phyloP scores from a whole-genome alignment of 1,140 invertebrate species.

The Drosophila lacertosa region DNA sequence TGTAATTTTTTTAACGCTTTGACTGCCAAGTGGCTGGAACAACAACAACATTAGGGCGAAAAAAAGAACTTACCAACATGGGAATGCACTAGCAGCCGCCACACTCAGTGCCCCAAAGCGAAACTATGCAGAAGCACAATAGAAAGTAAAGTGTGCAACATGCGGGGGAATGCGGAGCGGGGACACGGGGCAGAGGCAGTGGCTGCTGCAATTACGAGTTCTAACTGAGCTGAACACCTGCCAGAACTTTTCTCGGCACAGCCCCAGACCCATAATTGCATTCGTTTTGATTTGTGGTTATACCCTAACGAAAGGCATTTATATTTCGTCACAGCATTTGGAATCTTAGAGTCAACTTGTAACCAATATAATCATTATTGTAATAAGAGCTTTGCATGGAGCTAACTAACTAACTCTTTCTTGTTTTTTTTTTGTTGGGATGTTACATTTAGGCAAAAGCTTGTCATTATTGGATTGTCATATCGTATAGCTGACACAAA shows the following conservation, averaged over 20 bases:
- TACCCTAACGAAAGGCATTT: neutral
- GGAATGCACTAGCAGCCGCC: neutral
- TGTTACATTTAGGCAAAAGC: too few relatives aligned
- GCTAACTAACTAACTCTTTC: too few relatives aligned
- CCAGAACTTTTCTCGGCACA: constrained; percentile 4
- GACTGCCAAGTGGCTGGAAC: constrained; percentile 67
- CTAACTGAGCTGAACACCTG: constrained; percentile 41
- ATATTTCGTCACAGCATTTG: neutral
- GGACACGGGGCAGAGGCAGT: neutral
- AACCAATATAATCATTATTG: too few relatives aligned
- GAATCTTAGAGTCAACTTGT: too few relatives aligned
- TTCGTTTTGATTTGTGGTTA: constrained; percentile 2
- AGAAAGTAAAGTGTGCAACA: neutral
- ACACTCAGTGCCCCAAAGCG: neutral
- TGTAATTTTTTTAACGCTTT: constrained; percentile 78
- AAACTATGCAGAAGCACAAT: constrained; percentile 37
- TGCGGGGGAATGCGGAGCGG: neutral
- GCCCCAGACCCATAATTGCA: neutral
- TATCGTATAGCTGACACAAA: too few relatives aligned
- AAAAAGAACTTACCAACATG: constrained; percentile 1
- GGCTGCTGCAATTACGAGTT: constrained; percentile 12
- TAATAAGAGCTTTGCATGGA: too few relatives aligned
- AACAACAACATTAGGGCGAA: constrained; percentile 22
- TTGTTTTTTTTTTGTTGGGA: too few relatives aligned
- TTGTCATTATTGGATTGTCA: too few relatives aligned